Conservation (phyloP, 2,113 vertebrate species). For the Cyprinus carpio region DNA sequence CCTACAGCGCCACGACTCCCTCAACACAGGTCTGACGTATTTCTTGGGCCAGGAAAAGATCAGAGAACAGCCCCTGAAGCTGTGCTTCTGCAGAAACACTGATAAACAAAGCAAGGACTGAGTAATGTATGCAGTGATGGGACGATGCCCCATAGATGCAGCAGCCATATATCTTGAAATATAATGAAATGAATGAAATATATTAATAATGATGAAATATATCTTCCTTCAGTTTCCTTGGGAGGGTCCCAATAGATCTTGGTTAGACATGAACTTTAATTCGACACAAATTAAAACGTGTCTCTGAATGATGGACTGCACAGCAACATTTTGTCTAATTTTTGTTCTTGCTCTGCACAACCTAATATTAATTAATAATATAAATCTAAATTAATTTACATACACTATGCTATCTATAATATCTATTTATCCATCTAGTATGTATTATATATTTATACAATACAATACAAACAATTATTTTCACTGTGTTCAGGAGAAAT, state of each 20-base stretch:
- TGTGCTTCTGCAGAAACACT: slow-evolving; percentile 43
- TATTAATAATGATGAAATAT: no score
- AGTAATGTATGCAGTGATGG: slow-evolving; percentile 36
- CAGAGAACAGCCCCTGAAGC: slow-evolving; percentile 37
- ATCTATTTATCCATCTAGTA: no score
- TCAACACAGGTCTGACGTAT: slow-evolving; percentile 27
- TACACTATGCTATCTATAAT: not conserved
- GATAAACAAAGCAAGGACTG: slow-evolving; percentile 48
- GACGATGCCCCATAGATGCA: slow-evolving; percentile 35
- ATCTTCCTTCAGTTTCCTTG: not conserved
- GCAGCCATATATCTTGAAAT: slow-evolving; percentile 1
- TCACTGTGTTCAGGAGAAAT: not conserved
- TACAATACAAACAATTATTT: no score
- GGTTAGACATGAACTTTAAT: not conserved
- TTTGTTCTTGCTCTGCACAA: not conserved
- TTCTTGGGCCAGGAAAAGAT: slow-evolving; percentile 38
- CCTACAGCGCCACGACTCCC: slow-evolving; percentile 33
- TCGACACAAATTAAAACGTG: not conserved
- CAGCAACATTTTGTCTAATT: not conserved
- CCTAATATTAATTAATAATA: not conserved
- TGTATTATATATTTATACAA: no score
- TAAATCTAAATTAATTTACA: not conserved
- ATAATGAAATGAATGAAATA: no score
- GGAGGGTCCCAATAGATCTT: not conserved
- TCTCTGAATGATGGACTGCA: not conserved